phyloP scores from a whole-genome alignment of 2,888 invertebrate species.

The Brachynemurus nebulosus region DNA sequence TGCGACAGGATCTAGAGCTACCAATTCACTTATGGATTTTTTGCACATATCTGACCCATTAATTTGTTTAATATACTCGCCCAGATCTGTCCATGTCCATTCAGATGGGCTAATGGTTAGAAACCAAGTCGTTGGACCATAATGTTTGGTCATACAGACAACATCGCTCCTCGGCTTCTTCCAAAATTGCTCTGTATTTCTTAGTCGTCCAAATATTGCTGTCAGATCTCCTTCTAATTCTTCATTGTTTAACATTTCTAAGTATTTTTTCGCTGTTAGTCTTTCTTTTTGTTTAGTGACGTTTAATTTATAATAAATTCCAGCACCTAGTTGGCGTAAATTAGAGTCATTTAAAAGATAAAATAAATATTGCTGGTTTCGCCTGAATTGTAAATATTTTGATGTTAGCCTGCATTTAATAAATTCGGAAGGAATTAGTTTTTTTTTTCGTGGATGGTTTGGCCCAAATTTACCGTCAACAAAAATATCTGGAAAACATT shows the following conservation, averaged over 20 bases:
- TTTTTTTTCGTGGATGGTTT: conserved; percentile 14
- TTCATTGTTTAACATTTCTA: conserved; percentile 18
- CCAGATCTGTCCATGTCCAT: conserved; percentile 21
- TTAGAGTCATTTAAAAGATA: conserved; percentile 18
- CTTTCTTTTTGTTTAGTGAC: conserved; percentile 16
- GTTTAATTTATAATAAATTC: conserved; percentile 22
- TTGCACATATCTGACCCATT: conserved; percentile 19
- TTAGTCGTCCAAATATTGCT: conserved; percentile 20
- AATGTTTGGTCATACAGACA: conserved; percentile 17
- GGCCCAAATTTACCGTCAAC: conserved; percentile 18
- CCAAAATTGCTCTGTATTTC: conserved; percentile 21
- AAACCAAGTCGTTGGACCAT: no score
- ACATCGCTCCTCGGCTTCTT: conserved; percentile 18
- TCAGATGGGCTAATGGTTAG: conserved; percentile 21
- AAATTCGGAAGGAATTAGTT: no score
- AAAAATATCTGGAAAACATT: conserved; percentile 14
- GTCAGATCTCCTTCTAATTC: conserved; percentile 21
- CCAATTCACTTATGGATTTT: conserved; percentile 21
- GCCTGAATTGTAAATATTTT: no score
- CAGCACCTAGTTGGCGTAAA: conserved; percentile 19
- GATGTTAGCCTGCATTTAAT: no score
- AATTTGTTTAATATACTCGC: conserved; percentile 20
- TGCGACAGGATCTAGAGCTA: conserved; percentile 23
- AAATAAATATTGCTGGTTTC: no score
- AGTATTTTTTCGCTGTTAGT: conserved; percentile 19